Base-by-base conservation (phyloP, 2,888 invertebrate species). In the Noctuana brunneofusca region DNA sequence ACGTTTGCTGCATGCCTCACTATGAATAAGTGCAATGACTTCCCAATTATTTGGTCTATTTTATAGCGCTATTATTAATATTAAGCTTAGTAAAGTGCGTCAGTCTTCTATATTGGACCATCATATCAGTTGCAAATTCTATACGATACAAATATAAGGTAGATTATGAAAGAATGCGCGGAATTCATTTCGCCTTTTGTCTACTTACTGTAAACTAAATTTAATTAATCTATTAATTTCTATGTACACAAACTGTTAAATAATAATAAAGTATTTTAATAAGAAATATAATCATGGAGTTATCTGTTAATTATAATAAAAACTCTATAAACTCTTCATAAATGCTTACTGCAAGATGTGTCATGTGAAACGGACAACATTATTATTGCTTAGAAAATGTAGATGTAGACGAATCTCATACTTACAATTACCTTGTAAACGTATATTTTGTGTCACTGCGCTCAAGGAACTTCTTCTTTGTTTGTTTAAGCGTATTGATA, bases 21-120 rank as follows among this genome's bases (percentile, higher is more conserved):
- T 88, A 86, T 84, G 83, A 83, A 81, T 81, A 83, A 83, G 86
- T 87, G 85, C 89, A 88, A 83, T 86, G 85, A 89, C 87, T 86
- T 78, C 76, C 75, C 77, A 78, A 78, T 78, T 74, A 77, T 84
- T 81, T 79, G 72, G 73, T 78, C 74, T 70, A 76, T 75, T 75
- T 73, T 69, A 69, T 67, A 70, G 68, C 72, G 67, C 50, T 59
- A 65, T 55, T 62, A 52, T 53, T n/a, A 52, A 35, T 20, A 11
- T 12, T 27, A 11, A 50, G n/a, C 24, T 35, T 50, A 1, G n/a
- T 24, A 30, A 12, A 46, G 14, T 16, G 41, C 9, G 14, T 16
- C 2, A 41, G 16, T 41, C 16, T 41, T 16, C 1, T 6, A 2
- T 8, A 41, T 16, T 41, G 14, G 16, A 41, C 16, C 41, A 16